Evolutionary conservation across 2,888 invertebrate species (phyloP).

Genomic region (Allophyes oxyacanthae): DNA sequence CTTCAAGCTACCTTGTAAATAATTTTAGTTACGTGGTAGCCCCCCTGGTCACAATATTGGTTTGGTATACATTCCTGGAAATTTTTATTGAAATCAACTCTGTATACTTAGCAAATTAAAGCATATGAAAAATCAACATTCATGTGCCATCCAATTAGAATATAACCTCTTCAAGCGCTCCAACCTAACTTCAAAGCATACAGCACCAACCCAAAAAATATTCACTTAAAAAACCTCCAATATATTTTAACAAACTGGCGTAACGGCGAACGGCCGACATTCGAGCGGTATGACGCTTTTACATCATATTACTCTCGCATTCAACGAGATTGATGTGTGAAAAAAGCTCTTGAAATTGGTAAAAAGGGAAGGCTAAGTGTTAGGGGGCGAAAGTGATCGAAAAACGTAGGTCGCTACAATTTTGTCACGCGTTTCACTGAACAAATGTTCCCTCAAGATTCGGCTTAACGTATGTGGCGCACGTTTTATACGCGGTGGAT

Average conservation of each 20-base stretch:
- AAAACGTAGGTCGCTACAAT: conserved; percentile 82
- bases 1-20: no score
- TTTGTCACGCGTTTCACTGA: conserved; percentile 87
- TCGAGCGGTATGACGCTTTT: conserved; percentile 73
- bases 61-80: no score
- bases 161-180: conserved; percentile 8
- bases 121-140: not conserved
- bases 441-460: conserved; percentile 86
- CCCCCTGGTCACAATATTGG: no score
- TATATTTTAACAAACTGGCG: conserved; percentile 61
- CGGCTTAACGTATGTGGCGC: conserved; percentile 83
- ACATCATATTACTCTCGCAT: conserved; percentile 81
- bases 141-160: conserved; percentile 17
- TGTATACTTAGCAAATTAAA: no score
- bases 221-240: conserved; percentile 52
- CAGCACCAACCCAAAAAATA: conserved; percentile 37
- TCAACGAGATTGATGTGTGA: conserved; percentile 86
- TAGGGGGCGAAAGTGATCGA: conserved; percentile 82
- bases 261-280: conserved; percentile 59
- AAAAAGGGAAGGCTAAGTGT: conserved; percentile 89
- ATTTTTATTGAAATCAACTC: no score
- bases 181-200: conserved; percentile 20
- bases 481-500: conserved; percentile 83
- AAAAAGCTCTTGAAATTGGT: conserved; percentile 87
- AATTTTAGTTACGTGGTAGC: no score